A percentile compares a stretch with the other conserved stretches of the same genome.
phyloP scores from a whole-genome alignment of 2,797 vertebrate species.

The Malurus leucopterus region DNA sequence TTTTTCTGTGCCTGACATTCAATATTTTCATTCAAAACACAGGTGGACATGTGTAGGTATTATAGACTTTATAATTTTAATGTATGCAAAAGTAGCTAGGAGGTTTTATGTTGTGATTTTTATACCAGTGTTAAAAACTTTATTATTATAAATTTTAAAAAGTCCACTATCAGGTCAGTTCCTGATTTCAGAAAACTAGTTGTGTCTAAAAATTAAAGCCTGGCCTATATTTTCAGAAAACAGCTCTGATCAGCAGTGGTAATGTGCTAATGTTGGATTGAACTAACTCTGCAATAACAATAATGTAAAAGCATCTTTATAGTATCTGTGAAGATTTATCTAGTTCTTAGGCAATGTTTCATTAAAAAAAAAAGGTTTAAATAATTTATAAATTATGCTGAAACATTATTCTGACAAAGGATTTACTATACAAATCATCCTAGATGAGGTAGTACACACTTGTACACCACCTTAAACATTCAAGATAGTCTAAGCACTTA shows the following conservation, averaged over 20 bases:
- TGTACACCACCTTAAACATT: neutral
- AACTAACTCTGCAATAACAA: neutral
- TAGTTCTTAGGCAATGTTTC: neutral
- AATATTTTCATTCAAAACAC: neutral
- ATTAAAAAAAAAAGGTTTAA: neutral
- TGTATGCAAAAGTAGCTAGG: neutral
- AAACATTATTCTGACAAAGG: neutral
- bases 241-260: neutral
- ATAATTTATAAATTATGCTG: neutral
- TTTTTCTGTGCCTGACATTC: neutral
- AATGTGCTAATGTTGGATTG: neutral
- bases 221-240: neutral
- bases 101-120: neutral
- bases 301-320: neutral
- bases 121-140: neutral
- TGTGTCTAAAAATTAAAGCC: neutral
- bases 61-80: neutral
- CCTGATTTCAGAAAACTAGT: neutral
- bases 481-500: neutral
- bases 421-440: neutral
- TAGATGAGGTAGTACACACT: neutral
- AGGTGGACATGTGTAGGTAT: neutral
- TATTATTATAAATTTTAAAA: neutral
- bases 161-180: neutral
- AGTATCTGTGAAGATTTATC: neutral